Evolutionary conservation across 2,113 vertebrate genomes (phyloP).

Genomic region (Plecotus auritus): DNA sequence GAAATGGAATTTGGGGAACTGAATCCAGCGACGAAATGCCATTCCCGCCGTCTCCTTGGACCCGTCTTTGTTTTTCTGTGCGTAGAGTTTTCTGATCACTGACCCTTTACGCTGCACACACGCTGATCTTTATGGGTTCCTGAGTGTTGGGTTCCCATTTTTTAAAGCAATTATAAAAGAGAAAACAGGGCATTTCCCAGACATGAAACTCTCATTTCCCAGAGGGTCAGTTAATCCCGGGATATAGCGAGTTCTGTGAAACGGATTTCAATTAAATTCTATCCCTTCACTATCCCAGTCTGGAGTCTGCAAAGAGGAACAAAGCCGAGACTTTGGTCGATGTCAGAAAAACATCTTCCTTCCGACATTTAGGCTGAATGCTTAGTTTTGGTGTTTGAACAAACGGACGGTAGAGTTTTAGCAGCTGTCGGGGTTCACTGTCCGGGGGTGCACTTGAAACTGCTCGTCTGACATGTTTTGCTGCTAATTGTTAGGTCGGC

Average conservation of each 20-base stretch:
- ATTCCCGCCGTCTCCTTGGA: neutral
- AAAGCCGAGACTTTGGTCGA: conserved; percentile 49
- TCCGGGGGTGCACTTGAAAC: conserved; percentile 47
- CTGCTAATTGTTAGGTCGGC: conserved; percentile 49
- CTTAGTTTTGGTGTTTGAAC: conserved; percentile 52
- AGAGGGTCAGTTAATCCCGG: conserved; percentile 1
- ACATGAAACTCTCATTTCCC: conserved; percentile 30
- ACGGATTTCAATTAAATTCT: conserved; percentile 44
- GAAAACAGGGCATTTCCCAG: conserved; percentile 45
- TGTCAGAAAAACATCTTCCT: conserved; percentile 15
- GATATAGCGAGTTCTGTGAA: neutral
- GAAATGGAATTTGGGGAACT: neutral
- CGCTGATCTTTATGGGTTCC: neutral
- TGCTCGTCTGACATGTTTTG: conserved; percentile 36
- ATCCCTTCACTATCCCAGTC: neutral
- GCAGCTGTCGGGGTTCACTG: conserved; percentile 77
- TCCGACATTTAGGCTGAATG: conserved; percentile 24
- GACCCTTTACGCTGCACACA: neutral
- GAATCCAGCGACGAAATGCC: neutral
- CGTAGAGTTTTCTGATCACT: neutral
- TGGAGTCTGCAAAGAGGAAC: neutral
- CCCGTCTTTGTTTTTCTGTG: neutral
- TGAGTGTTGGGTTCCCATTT: neutral
- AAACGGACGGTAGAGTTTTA: conserved; percentile 51
- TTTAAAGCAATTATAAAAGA: conserved; percentile 38